Percentiles rank a stretch among this genome's conserved stretches.
phyloP scores from a whole-genome alignment of 2,888 invertebrate species.

The Dicycla oo region DNA sequence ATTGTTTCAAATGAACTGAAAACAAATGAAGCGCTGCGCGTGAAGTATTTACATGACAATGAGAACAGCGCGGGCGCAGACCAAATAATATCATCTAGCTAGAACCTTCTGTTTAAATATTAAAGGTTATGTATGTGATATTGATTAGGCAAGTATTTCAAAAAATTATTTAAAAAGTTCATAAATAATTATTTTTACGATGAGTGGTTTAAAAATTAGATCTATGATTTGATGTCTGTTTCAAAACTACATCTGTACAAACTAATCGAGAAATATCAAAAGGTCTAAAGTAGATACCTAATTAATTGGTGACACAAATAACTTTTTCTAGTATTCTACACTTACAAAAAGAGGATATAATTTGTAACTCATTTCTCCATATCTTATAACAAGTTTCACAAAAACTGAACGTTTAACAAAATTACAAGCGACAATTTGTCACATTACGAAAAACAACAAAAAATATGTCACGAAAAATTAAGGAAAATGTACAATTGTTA shows the following conservation, averaged over 20 bases:
- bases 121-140: background rate
- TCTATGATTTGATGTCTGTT: background rate
- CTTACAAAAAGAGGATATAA: background rate
- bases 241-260: constrained; percentile 4
- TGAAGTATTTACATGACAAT: constrained; percentile 62
- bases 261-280: background rate
- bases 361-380: constrained; percentile 12
- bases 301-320: constrained; percentile 1
- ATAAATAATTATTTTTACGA: background rate
- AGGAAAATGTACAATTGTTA: constrained; percentile 23
- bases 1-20: constrained; percentile 47
- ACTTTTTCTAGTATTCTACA: background rate
- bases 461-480: constrained; percentile 37
- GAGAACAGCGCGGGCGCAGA: constrained; percentile 7
- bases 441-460: constrained; percentile 34
- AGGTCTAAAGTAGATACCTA: background rate
- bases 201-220: background rate
- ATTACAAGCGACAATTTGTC: constrained; percentile 19
- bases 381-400: constrained; percentile 4
- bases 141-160: background rate
- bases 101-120: constrained; percentile 29
- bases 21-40: constrained; percentile 40
- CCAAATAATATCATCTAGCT: constrained; percentile 32
- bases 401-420: constrained; percentile 17
- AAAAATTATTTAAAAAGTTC: background rate